phyloP scores from a whole-genome alignment of 2,113 vertebrate genomes.

The Colius striatus region DNA sequence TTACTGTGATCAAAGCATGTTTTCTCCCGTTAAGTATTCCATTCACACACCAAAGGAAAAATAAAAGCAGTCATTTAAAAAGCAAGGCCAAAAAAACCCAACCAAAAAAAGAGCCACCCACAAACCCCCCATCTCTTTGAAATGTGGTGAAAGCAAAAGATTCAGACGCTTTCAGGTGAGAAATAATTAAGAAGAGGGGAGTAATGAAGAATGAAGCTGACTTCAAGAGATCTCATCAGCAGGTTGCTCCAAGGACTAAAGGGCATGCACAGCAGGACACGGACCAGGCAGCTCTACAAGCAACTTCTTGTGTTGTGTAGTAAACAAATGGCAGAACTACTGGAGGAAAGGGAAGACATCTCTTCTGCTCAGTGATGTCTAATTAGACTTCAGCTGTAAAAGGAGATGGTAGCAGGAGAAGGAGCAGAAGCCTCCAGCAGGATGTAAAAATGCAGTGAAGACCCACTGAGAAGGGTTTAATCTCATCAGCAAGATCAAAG shows the following conservation, averaged over 20 bases:
- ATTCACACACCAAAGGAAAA: background rate
- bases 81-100: background rate
- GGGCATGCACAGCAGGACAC: background rate
- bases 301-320: background rate
- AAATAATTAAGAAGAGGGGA: background rate
- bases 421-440: background rate
- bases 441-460: background rate
- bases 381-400: background rate
- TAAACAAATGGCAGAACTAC: background rate
- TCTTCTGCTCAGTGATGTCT: background rate
- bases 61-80: constrained; percentile 24
- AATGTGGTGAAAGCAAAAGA: background rate
- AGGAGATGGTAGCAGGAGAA: background rate
- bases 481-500: background rate
- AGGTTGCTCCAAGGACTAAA: background rate
- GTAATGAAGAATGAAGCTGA: background rate
- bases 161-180: background rate
- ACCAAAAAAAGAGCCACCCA: background rate
- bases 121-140: background rate
- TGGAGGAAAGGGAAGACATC: background rate
- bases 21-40: background rate
- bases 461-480: background rate
- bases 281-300: background rate
- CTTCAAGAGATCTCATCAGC: background rate
- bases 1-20: constrained; percentile 54